phyloP scores from a whole-genome alignment of 1,140 invertebrate genomes.

The Daktulosphaira vitifoliae region DNA sequence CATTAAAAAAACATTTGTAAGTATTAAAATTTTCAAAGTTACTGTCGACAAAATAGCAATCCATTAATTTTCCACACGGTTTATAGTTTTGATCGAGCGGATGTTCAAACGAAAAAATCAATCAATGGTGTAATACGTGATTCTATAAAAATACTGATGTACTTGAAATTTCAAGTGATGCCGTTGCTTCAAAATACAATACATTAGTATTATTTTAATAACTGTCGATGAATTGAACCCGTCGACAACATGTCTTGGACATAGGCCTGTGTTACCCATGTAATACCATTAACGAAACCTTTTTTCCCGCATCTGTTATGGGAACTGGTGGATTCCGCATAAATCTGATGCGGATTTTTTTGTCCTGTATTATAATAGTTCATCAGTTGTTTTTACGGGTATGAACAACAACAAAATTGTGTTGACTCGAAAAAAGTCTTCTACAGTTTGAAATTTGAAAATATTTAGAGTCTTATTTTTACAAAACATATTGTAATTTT shows the following conservation, averaged over 20 bases:
- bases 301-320: slow-evolving; percentile 9
- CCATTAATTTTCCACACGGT: too few species aligned
- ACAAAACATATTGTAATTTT: too few species aligned
- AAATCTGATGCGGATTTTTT: background rate
- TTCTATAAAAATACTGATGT: background rate
- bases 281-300: background rate
- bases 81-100: too few species aligned
- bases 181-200: background rate
- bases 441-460: too few species aligned
- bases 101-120: slow-evolving; percentile 9
- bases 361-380: too few species aligned
- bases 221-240: slow-evolving; percentile 15
- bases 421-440: too few species aligned
- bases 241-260: background rate
- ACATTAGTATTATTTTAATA: background rate
- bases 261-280: slow-evolving; percentile 14
- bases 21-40: too few species aligned
- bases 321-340: background rate
- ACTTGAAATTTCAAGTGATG: slow-evolving; percentile 13
- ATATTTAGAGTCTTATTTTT: too few species aligned
- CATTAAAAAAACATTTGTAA: too few species aligned
- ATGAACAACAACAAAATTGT: too few species aligned
- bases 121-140: background rate
- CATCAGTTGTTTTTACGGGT: too few species aligned
- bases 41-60: too few species aligned